A percentile compares a stretch with the other conserved stretches of the same genome.
Conservation (phyloP, 2,797 vertebrate species). For the Champsocephalus gunnari region DNA sequence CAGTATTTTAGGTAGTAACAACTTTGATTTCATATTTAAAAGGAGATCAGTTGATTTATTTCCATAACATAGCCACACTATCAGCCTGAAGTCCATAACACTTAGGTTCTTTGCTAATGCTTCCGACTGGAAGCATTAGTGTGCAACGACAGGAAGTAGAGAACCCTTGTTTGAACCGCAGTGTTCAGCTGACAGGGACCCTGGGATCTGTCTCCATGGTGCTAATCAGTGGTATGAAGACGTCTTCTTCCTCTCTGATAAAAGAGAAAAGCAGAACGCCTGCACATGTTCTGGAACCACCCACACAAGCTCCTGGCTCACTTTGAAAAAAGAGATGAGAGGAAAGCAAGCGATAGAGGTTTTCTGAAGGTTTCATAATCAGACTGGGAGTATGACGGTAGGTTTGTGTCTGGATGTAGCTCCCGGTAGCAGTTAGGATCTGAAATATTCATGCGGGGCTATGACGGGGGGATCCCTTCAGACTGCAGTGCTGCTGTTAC, state of each 20-base stretch:
- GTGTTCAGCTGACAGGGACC: not conserved
- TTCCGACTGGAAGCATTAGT: not conserved
- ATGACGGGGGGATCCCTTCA: conserved; percentile 36
- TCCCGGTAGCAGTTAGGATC: conserved; percentile 6
- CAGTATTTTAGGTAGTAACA: not conserved
- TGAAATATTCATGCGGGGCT: conserved; percentile 62
- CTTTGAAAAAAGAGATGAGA: conserved; percentile 38
- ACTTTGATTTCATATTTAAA: not conserved
- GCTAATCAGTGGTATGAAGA: conserved; percentile 50
- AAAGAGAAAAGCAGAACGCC: conserved; percentile 7
- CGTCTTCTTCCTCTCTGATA: conserved; percentile 18
- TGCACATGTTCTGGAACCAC: conserved; percentile 46
- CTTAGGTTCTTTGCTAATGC: no score
- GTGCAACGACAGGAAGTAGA: not conserved
- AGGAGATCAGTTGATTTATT: not conserved
- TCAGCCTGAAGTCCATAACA: not conserved
- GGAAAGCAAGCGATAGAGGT: not conserved
- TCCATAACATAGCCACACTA: no score
- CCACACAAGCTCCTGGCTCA: conserved; percentile 39
- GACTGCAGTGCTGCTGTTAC: conserved; percentile 48
- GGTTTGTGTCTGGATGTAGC: conserved; percentile 1
- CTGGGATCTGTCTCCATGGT: conserved; percentile 6
- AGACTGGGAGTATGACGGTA: not conserved
- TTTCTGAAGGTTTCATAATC: conserved; percentile 5
- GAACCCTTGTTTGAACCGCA: not conserved